Conservation (phyloP, 37 sponge, comb jelly and placozoan genomes). For the Theonella swinhoei region DNA sequence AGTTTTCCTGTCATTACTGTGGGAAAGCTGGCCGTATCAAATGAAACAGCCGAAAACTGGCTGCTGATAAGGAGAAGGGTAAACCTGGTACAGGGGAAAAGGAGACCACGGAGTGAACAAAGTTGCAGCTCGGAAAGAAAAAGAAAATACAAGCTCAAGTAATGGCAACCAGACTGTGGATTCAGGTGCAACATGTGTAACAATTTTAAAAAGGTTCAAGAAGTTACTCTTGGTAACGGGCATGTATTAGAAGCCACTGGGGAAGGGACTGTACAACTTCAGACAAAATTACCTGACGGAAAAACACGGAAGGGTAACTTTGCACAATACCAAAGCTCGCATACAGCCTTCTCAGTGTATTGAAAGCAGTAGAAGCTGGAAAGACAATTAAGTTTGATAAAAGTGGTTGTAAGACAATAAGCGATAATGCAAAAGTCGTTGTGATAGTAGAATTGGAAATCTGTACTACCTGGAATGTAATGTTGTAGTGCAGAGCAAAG, state of each 20-base stretch:
- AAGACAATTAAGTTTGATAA: constrained; percentile 35
- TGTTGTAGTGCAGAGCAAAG: neutral
- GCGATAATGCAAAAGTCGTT: constrained; percentile 17
- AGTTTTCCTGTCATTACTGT: constrained; percentile 3
- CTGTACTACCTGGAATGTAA: constrained; percentile 39
- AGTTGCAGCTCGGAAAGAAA: constrained; percentile 3
- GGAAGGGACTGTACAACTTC: constrained; percentile 13
- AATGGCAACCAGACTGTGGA: constrained; percentile 49
- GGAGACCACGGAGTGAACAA: neutral
- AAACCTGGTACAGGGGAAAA: neutral
- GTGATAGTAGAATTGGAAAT: constrained; percentile 17
- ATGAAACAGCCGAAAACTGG: neutral
- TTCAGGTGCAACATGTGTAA: constrained; percentile 58
- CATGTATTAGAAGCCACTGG: neutral
- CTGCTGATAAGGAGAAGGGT: neutral
- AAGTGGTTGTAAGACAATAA: constrained; percentile 16
- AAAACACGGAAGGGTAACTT: constrained; percentile 14
- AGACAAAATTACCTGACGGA: constrained; percentile 31
- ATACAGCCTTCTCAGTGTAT: constrained; percentile 41
- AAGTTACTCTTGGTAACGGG: constrained; percentile 13
- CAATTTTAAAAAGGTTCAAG: neutral
- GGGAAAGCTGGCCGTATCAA: constrained; percentile 14
- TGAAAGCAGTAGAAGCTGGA: constrained; percentile 24
- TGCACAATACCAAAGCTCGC: constrained; percentile 17
- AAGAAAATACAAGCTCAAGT: neutral